Percentiles rank a stretch among this genome's conserved stretches.
These are phyloP conservation scores for Drosophila multiciliata DNA, from an alignment of 2,888 invertebrate species.

Conservation along the genomic window DNA sequence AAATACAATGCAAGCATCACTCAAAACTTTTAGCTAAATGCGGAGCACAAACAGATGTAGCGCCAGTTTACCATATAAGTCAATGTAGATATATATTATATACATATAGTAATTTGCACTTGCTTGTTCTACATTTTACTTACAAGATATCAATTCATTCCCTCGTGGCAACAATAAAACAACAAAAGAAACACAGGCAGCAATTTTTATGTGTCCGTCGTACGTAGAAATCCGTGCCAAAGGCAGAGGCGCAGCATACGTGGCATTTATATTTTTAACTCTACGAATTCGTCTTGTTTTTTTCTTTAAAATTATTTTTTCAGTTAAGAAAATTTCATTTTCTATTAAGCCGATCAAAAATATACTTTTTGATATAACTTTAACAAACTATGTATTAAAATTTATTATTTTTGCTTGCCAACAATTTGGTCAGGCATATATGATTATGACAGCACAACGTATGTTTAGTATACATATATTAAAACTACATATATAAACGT, in stretches of 20 bases:
- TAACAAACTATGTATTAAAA: conserved; percentile 4
- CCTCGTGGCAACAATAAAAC: conserved; percentile 63
- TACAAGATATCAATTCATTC: conserved; percentile 55
- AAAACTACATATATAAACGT: conserved; percentile 10
- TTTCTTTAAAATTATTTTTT: conserved; percentile 9
- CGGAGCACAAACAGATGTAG: conserved; percentile 26
- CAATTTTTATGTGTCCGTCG: conserved; percentile 49
- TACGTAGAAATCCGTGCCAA: conserved; percentile 56
- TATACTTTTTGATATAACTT: conserved; percentile 21
- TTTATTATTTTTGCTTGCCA: conserved; percentile 18
- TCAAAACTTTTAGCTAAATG: conserved; percentile 28
- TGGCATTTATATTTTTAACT: conserved; percentile 75
- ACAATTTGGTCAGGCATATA: conserved; percentile 15
- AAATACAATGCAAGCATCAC: conserved; percentile 35
- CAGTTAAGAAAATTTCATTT: conserved; percentile 26
- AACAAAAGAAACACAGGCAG: conserved; percentile 50
- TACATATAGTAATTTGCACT: conserved; percentile 46
- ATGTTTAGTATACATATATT: conserved; percentile 33
- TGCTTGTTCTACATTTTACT: conserved; percentile 68
- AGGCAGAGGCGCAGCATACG: conserved; percentile 66
- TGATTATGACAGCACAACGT: conserved; percentile 44
- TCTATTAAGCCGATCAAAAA: conserved; percentile 7
- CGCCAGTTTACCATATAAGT: conserved; percentile 14
- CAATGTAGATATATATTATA: conserved; percentile 13
- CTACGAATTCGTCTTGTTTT: conserved; percentile 26